Conservation (phyloP, 1,140 invertebrate species). For the Oryzaephilus surinamensis region DNA sequence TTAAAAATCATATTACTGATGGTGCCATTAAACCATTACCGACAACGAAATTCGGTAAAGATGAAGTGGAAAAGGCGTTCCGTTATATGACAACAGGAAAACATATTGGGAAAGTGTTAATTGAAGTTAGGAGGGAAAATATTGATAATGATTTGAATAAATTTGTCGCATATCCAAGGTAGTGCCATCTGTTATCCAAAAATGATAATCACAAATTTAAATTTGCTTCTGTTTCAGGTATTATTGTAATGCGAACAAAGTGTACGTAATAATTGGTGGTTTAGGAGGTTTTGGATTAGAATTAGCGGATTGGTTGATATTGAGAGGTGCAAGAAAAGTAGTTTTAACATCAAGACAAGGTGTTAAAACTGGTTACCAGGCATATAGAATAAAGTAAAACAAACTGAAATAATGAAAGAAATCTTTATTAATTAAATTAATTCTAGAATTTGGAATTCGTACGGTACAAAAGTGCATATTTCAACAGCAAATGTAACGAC, state of each 20-base stretch:
- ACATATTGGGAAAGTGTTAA: conserved; percentile 76
- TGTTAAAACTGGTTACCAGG: conserved; percentile 70
- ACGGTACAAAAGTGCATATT: conserved; percentile 42
- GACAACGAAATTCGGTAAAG: conserved; percentile 50
- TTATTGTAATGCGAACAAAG: conserved; percentile 37
- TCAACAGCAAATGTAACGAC: conserved; percentile 39
- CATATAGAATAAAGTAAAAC: conserved; percentile 44
- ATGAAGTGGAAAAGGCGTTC: conserved; percentile 57
- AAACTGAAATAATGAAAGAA: not conserved
- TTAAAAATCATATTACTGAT: conserved; percentile 71
- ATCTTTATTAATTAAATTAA: not conserved
- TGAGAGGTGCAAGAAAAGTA: conserved; percentile 66
- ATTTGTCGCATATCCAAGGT: not conserved
- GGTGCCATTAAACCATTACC: conserved; percentile 80
- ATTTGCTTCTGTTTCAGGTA: conserved; percentile 16
- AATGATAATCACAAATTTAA: conserved; percentile 1
- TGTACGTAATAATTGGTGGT: conserved; percentile 57
- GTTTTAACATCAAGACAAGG: conserved; percentile 72
- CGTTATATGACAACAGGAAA: conserved; percentile 72
- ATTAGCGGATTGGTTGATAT: conserved; percentile 73
- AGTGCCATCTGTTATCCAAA: not conserved
- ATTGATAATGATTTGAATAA: conserved; percentile 12
- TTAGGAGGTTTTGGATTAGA: conserved; percentile 89
- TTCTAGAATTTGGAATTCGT: conserved; percentile 42
- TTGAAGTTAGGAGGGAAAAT: conserved; percentile 54